These are phyloP conservation scores for Amphiprion ocellaris DNA, from an alignment of 2,113 vertebrate genomes.

Conservation along the genomic window DNA sequence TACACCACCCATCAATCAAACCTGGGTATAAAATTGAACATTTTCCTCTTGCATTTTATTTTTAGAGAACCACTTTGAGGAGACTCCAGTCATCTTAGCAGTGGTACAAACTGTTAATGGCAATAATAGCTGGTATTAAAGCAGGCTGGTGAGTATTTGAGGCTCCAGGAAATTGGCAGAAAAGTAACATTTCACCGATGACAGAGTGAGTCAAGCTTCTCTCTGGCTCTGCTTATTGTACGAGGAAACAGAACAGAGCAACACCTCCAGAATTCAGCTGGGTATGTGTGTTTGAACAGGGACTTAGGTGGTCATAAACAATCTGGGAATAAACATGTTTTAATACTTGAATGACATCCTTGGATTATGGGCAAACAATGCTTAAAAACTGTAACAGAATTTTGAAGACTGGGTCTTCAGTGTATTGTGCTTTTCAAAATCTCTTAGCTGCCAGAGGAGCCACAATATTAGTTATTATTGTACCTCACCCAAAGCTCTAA, in stretches of 20 bases:
- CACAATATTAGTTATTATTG: background rate
- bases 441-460: background rate
- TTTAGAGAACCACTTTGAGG: no score
- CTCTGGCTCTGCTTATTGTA: background rate
- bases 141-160: no score
- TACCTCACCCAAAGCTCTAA: background rate
- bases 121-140: no score
- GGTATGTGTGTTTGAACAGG: background rate
- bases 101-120: no score
- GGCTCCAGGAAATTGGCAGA: background rate
- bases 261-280: background rate
- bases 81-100: no score
- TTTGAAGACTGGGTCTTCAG: background rate
- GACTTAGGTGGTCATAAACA: background rate
- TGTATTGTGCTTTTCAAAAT: background rate
- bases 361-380: background rate
- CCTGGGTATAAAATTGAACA: no score
- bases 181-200: background rate
- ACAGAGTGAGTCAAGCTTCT: background rate
- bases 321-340: background rate
- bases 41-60: no score
- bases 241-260: background rate
- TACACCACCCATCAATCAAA: no score
- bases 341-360: no score
- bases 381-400: background rate